Base-by-base conservation (phyloP, 2,113 vertebrate species). In the Apteryx owenii region DNA sequence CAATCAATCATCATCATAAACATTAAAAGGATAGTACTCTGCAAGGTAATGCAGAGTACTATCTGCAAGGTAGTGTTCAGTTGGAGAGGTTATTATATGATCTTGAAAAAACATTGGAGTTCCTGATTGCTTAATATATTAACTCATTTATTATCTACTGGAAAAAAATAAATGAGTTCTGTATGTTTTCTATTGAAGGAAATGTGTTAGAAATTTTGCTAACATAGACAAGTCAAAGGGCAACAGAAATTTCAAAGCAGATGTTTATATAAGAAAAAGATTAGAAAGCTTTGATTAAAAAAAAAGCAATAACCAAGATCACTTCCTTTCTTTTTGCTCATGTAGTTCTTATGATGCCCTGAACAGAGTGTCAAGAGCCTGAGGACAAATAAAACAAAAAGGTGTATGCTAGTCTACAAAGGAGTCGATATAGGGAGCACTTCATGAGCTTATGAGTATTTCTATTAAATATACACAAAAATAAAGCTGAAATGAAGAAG, bases 391-490 rank as follows among this genome's bases (percentile, higher is more conserved):
- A n/a, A 64, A 36, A 56, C 12, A 38, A 44, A 64, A 22, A 26
- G 14, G 16, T 36, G 5, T 31, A 51, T 21, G 25, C 5, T 60
- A 29, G 62, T 48, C 15, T 50, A 25, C 15, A 70, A 26, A n/a
- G 0, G 2, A 61, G 4, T 69, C 18, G 3, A 12, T 36, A 62
- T 5, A 54, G 8, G 33, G 8, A 19, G 11, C 1, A 3, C 7
- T 62, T 64, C 2, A 33, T 16, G 29, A 21, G 11, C 46, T 78
- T 64, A n/a, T 14, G 15, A 48, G 28, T n/a, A 29, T 38, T 33
- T 46, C 28, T 48, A 23, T 54, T 48, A 78, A 78, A 56, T n/a
- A 48, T 29, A 54, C 14, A 40, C 6, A 51, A 28, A 53, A 61
- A 70, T 44, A 83, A 79, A 69, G 17, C 18, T 70, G 9, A 54